Conservation (phyloP, 37 sponge, comb jelly and placozoan species). For the Hexactinellida sp. region DNA sequence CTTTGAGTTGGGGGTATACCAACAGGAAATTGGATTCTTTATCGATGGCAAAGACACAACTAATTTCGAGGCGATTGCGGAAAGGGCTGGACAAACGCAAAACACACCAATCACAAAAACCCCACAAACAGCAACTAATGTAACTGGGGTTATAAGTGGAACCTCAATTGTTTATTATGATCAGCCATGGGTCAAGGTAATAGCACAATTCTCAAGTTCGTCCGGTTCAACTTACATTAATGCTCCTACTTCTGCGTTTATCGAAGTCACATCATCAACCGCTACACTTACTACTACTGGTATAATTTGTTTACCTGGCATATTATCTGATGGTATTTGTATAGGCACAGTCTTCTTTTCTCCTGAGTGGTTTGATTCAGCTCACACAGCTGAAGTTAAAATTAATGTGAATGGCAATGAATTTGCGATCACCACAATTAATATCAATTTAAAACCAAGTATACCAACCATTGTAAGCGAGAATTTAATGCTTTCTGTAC, state of each 20-base stretch:
- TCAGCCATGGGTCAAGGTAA: background rate
- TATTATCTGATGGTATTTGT: slow-evolving; percentile 11
- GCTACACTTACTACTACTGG: background rate
- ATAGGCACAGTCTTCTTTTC: background rate
- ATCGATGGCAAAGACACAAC: slow-evolving; percentile 5
- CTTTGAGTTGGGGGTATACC: background rate
- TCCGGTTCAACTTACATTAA: background rate
- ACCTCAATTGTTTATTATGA: background rate
- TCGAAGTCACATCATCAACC: background rate
- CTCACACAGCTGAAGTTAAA: background rate
- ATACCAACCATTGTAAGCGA: background rate
- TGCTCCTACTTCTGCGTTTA: background rate
- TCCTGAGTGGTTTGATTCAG: background rate
- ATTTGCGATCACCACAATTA: background rate
- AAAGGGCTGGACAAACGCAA: background rate
- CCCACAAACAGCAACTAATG: background rate
- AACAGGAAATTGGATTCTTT: background rate
- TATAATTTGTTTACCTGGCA: background rate
- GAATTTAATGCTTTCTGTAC: background rate
- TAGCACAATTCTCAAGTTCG: background rate
- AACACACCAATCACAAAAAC: background rate
- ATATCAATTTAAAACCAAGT: background rate
- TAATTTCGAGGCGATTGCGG: background rate
- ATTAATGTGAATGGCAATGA: background rate
- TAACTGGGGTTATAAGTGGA: background rate